Evolutionary conservation across 2,888 invertebrate genomes (phyloP).

Genomic region (Allacma fusca): DNA sequence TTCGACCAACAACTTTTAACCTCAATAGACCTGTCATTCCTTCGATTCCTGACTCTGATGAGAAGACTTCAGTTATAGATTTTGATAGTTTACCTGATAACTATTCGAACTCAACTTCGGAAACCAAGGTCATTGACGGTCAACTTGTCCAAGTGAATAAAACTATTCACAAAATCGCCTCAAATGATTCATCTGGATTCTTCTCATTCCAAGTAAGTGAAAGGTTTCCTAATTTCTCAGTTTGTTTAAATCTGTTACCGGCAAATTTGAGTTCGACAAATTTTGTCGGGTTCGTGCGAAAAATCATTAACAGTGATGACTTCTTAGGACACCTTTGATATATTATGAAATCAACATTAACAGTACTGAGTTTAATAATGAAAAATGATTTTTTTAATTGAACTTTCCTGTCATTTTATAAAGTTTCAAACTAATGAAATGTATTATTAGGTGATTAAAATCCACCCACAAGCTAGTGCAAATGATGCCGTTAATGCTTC

Average conservation of each 20-base stretch:
- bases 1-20: constrained; percentile 36
- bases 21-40: background rate
- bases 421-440: too few relatives aligned
- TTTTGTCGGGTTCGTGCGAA: too few relatives aligned
- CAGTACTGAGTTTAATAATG: constrained; percentile 4
- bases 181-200: constrained; percentile 57
- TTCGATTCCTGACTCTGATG: constrained; percentile 33
- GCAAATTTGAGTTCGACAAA: too few relatives aligned
- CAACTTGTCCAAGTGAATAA: constrained; percentile 59
- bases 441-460: constrained; percentile 55
- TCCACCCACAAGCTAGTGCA: constrained; percentile 50
- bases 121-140: constrained; percentile 59
- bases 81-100: constrained; percentile 56
- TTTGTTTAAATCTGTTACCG: too few relatives aligned
- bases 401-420: too few relatives aligned
- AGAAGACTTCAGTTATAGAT: constrained; percentile 38
- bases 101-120: constrained; percentile 59
- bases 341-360: constrained; percentile 5
- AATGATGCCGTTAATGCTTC: constrained; percentile 1
- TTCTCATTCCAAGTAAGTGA: constrained; percentile 58
- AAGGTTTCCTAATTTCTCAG: too few relatives aligned
- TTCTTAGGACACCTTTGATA: constrained; percentile 30
- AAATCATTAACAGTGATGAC: constrained; percentile 26
- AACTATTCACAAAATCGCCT: constrained; percentile 56
- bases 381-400: too few relatives aligned